phyloP scores from a whole-genome alignment of 1,140 invertebrate genomes.

The Chrysomallon squamiferum region DNA sequence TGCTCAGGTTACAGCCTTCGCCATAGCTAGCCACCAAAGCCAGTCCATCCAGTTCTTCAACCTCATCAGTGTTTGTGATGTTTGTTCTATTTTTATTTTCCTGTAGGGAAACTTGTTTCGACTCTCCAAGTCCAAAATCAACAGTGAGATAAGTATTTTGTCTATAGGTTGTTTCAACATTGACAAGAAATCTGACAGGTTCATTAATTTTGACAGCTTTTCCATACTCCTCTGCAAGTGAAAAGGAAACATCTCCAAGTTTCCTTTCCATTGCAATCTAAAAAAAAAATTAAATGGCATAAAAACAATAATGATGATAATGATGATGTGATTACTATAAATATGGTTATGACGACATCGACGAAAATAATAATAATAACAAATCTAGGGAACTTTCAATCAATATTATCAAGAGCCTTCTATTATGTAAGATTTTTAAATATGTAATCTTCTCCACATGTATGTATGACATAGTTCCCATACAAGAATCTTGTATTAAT shows the following conservation, averaged over 20 bases:
- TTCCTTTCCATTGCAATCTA: constrained; percentile 2
- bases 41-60: not conserved
- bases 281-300: not conserved
- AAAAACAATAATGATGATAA: too few species aligned
- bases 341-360: too few species aligned
- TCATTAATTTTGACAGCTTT: not conserved
- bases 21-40: constrained; percentile 3
- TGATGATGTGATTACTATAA: too few species aligned
- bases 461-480: too few species aligned
- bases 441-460: too few species aligned
- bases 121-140: not conserved
- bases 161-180: not conserved
- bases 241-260: constrained; percentile 4
- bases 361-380: too few species aligned
- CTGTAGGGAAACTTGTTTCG: not conserved
- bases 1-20: constrained; percentile 9
- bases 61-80: not conserved
- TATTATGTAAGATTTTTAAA: too few species aligned
- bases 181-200: constrained; percentile 2
- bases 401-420: too few species aligned
- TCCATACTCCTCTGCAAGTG: not conserved
- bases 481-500: too few species aligned
- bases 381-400: too few species aligned
- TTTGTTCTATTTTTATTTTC: not conserved
- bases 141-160: not conserved